Evolutionary conservation across 2,113 vertebrate species (phyloP).

Genomic region (Pavo muticus): DNA sequence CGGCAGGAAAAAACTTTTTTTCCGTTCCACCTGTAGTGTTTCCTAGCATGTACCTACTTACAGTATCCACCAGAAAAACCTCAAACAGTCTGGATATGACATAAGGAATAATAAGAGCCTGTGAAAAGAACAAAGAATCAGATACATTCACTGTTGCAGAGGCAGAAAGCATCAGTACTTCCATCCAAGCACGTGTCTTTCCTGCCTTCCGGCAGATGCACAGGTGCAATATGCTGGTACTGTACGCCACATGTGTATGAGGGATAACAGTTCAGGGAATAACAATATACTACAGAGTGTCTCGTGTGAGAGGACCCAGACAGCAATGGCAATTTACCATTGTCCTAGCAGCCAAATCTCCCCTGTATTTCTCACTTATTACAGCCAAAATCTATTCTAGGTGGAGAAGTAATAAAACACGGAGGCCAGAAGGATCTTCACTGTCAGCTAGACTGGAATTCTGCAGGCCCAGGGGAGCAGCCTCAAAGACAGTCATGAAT

Average conservation of each 20-base stretch:
- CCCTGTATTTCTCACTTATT: neutral
- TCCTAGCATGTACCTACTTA: neutral
- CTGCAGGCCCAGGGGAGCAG: constrained; percentile 9
- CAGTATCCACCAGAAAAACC: neutral
- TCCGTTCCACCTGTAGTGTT: neutral
- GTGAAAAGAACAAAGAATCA: neutral
- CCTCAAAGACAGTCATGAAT: constrained; percentile 53
- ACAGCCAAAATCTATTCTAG: constrained; percentile 13
- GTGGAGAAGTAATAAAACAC: constrained; percentile 5
- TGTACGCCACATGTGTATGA: neutral
- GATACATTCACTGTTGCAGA: neutral
- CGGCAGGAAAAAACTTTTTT: neutral
- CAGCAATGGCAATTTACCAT: neutral
- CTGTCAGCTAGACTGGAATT: constrained; percentile 41
- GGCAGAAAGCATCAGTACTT: neutral
- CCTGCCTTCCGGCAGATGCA: neutral
- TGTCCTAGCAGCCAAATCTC: constrained; percentile 1
- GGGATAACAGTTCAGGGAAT: neutral
- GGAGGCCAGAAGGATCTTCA: constrained; percentile 24
- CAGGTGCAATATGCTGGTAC: neutral
- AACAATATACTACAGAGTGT: neutral
- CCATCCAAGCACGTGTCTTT: neutral
- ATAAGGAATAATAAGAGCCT: neutral
- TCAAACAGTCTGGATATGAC: neutral
- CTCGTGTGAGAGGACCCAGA: neutral